These are phyloP conservation scores for Bucorvus abyssinicus DNA, from an alignment of 2,797 vertebrate species.

Conservation along the genomic window DNA sequence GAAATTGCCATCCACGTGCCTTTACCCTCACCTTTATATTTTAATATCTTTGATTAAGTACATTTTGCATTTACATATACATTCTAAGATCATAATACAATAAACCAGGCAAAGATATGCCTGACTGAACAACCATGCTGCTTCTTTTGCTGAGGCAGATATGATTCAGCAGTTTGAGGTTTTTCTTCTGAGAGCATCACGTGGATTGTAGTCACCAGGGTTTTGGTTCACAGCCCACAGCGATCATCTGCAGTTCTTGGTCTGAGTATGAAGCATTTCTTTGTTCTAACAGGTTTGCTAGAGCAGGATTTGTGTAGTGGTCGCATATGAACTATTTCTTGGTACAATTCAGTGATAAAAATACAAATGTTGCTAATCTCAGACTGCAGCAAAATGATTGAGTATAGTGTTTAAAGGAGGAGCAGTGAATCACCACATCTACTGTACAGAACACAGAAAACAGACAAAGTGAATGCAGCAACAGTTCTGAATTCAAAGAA, in stretches of 20 bases:
- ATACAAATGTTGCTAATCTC: neutral
- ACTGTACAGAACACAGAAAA: neutral
- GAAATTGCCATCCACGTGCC: neutral
- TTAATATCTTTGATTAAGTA: neutral
- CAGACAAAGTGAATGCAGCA: neutral
- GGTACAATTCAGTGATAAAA: neutral
- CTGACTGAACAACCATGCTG: neutral
- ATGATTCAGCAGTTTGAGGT: slow-evolving; percentile 68
- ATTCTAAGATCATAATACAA: slow-evolving; percentile 16
- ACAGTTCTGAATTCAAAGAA: neutral
- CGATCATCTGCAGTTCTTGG: neutral
- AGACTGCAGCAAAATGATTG: neutral
- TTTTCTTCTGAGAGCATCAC: neutral
- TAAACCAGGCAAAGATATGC: neutral
- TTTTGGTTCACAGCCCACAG: slow-evolving; percentile 4
- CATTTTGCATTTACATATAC: slow-evolving; percentile 46
- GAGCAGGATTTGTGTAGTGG: neutral
- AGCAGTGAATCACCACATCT: neutral
- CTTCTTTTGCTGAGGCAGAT: slow-evolving; percentile 34
- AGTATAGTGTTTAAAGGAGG: neutral
- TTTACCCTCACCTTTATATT: neutral
- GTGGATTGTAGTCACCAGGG: neutral
- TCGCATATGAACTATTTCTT: neutral
- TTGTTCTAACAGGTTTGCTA: neutral
- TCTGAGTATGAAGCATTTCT: neutral